Percentiles rank a stretch among this genome's conserved stretches.
Evolutionary conservation across 2,797 vertebrate species (phyloP).

Genomic region (Dendrocincla tyrannina): DNA sequence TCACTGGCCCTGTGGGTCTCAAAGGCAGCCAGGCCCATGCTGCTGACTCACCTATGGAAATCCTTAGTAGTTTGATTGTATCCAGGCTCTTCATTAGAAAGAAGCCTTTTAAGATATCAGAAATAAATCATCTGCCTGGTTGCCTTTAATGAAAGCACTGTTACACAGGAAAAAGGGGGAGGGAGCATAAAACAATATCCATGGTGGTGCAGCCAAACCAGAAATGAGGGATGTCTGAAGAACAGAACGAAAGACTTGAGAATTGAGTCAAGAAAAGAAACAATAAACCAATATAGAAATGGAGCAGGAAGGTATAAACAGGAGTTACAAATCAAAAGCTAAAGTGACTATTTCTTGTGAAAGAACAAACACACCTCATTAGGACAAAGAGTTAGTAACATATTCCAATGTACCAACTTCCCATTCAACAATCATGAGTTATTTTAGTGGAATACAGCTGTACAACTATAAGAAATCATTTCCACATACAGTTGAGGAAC

Average conservation of each 20-base stretch:
- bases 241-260: neutral
- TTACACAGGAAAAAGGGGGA: neutral
- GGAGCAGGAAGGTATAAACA: neutral
- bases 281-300: neutral
- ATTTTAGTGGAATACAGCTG: slow-evolving; percentile 15
- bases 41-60: slow-evolving; percentile 18
- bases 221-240: neutral
- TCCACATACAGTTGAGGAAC: slow-evolving; percentile 11
- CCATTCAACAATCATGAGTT: neutral
- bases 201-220: neutral
- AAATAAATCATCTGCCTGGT: slow-evolving; percentile 34
- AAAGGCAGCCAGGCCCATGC: neutral
- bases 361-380: slow-evolving; percentile 6
- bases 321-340: neutral
- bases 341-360: neutral
- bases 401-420: slow-evolving; percentile 5
- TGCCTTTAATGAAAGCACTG: slow-evolving; percentile 6
- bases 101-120: slow-evolving; percentile 3
- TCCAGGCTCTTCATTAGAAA: slow-evolving; percentile 27
- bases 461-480: neutral
- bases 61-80: neutral
- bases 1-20: neutral
- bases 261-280: neutral
- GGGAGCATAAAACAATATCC: slow-evolving; percentile 8
- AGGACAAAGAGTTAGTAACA: neutral